These are phyloP conservation scores for Octomys mimax DNA, from an alignment of 2,797 vertebrate species.

Conservation along the genomic window DNA sequence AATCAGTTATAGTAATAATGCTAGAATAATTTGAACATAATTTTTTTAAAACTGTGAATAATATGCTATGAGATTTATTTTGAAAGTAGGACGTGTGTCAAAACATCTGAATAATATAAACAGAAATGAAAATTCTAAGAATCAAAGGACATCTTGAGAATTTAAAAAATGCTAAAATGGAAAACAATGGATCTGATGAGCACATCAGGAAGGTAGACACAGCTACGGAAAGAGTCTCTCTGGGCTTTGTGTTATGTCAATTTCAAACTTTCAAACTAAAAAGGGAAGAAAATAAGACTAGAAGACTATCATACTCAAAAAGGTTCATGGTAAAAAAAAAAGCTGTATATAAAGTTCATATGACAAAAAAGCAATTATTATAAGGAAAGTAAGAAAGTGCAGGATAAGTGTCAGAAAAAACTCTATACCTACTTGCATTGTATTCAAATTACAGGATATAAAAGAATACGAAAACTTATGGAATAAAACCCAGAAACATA, in stretches of 20 bases:
- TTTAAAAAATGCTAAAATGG: neutral
- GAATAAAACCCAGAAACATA: neutral
- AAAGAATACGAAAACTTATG: neutral
- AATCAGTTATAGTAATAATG: neutral
- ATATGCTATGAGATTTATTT: neutral
- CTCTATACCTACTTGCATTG: neutral
- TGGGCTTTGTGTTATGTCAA: neutral
- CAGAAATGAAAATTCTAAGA: neutral
- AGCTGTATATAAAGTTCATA: neutral
- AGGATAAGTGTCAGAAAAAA: neutral
- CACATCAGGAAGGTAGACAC: neutral
- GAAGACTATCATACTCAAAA: neutral
- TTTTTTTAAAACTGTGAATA: neutral
- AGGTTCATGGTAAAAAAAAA: neutral
- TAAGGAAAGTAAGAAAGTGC: neutral
- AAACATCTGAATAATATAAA: neutral
- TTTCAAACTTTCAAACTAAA: neutral
- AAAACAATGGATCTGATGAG: neutral
- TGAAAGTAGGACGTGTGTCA: neutral
- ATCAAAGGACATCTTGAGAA: neutral
- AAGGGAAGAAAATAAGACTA: neutral
- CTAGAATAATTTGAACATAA: neutral
- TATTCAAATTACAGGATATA: neutral
- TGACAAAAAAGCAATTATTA: neutral
- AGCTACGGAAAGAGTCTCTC: neutral